Percentiles rank a stretch among this genome's conserved stretches.
Conservation (phyloP, 2,113 vertebrate genomes). For the Neolamprologus caudopunctatus region DNA sequence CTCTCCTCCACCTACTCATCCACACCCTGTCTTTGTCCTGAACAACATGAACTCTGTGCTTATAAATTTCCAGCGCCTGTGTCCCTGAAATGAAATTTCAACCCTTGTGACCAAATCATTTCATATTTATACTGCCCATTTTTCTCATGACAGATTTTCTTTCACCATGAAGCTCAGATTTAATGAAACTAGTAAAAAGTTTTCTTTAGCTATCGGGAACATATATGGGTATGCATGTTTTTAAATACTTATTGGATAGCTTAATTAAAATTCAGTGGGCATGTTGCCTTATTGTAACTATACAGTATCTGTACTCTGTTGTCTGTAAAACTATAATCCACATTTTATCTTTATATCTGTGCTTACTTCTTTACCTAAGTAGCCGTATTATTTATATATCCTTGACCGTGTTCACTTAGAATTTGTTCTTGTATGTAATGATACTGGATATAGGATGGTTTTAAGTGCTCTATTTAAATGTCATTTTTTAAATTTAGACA, state of each 20-base stretch:
- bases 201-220: not conserved
- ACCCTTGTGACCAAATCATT: not conserved
- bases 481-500: not conserved
- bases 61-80: conserved; percentile 10
- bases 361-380: not conserved
- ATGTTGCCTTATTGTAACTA: not conserved
- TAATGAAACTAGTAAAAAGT: not conserved
- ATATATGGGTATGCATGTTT: not conserved
- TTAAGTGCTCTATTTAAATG: not conserved
- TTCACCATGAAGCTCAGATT: not conserved
- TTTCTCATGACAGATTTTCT: not conserved
- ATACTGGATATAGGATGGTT: not conserved
- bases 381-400: not conserved
- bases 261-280: not conserved
- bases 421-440: not conserved
- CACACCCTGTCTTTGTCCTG: conserved; percentile 46
- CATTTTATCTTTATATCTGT: not conserved
- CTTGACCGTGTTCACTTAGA: not conserved
- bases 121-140: not conserved
- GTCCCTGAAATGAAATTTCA: not conserved
- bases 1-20: conserved; percentile 48
- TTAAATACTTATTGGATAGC: not conserved
- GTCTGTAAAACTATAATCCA: not conserved
- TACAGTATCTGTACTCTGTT: not conserved
- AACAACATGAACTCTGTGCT: conserved; percentile 7